Evolutionary conservation across 2,888 invertebrate species (phyloP).

Genomic region (Aleiodes alternator): DNA sequence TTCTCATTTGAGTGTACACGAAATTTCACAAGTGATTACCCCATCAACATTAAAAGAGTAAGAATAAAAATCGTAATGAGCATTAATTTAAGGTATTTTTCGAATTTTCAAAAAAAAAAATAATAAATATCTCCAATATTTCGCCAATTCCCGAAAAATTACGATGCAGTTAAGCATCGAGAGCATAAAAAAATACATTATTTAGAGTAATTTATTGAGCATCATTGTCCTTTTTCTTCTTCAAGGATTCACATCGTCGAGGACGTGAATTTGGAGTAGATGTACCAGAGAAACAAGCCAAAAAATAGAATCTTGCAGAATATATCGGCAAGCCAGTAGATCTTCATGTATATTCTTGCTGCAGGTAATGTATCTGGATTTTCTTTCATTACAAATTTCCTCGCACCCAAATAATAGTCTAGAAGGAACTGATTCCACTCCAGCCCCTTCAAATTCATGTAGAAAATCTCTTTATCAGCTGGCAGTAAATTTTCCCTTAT

Average conservation of each 20-base stretch:
- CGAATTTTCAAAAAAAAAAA: too few species aligned
- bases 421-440: slow-evolving; percentile 82
- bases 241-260: slow-evolving; percentile 53
- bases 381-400: slow-evolving; percentile 90
- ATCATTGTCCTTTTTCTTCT: slow-evolving; percentile 49
- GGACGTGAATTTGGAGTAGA: slow-evolving; percentile 54
- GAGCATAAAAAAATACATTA: too few species aligned
- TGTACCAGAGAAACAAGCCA: slow-evolving; percentile 61
- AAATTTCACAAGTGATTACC: too few species aligned
- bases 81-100: too few species aligned
- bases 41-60: too few species aligned
- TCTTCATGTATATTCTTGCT: slow-evolving; percentile 80
- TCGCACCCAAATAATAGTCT: slow-evolving; percentile 87
- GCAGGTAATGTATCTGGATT: slow-evolving; percentile 85
- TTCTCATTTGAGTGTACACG: too few species aligned
- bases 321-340: slow-evolving; percentile 64
- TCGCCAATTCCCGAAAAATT: too few species aligned
- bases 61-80: too few species aligned
- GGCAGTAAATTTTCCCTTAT: slow-evolving; percentile 62
- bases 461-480: slow-evolving; percentile 74
- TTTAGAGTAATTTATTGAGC: background rate
- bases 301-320: slow-evolving; percentile 52
- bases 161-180: too few species aligned
- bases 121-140: too few species aligned
- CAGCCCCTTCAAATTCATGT: slow-evolving; percentile 75